phyloP scores from a whole-genome alignment of 2,888 invertebrate species.

The Plusia festucae region DNA sequence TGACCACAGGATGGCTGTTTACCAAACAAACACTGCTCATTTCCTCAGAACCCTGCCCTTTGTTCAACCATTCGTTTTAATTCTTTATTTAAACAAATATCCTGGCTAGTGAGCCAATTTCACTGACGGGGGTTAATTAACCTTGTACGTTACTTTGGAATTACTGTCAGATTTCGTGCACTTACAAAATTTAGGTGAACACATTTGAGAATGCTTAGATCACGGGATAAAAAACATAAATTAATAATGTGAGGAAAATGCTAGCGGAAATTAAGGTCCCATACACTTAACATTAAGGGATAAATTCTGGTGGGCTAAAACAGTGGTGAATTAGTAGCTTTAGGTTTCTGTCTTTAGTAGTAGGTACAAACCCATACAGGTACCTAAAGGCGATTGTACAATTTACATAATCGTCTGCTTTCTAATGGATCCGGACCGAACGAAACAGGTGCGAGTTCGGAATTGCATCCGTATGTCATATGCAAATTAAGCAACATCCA shows the following conservation, averaged over 20 bases:
- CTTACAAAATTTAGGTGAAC: background rate
- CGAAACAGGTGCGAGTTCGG: background rate
- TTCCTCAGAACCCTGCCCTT: conserved; percentile 37
- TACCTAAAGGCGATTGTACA: background rate
- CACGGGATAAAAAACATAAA: background rate
- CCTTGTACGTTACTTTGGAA: conserved; percentile 4
- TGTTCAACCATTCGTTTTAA: conserved; percentile 44
- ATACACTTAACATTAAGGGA: background rate
- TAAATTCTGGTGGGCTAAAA: background rate
- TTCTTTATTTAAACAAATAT: conserved; percentile 39
- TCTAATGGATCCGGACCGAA: background rate
- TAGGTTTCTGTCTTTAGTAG: background rate
- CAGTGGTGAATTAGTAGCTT: background rate
- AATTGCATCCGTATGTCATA: background rate
- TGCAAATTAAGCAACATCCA: background rate
- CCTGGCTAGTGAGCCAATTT: conserved; percentile 22
- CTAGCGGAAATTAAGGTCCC: background rate
- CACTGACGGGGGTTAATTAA: conserved; percentile 15
- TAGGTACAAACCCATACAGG: background rate
- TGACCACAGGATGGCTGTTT: conserved; percentile 28
- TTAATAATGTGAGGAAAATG: background rate
- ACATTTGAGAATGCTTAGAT: background rate
- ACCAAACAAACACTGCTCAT: conserved; percentile 44
- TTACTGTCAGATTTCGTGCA: conserved; percentile 1
- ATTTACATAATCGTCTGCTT: conserved; percentile 1